Percentiles rank a stretch among this genome's conserved stretches.
Evolutionary conservation across 2,113 vertebrate genomes (phyloP).

Genomic region (Vidua chalybeata): DNA sequence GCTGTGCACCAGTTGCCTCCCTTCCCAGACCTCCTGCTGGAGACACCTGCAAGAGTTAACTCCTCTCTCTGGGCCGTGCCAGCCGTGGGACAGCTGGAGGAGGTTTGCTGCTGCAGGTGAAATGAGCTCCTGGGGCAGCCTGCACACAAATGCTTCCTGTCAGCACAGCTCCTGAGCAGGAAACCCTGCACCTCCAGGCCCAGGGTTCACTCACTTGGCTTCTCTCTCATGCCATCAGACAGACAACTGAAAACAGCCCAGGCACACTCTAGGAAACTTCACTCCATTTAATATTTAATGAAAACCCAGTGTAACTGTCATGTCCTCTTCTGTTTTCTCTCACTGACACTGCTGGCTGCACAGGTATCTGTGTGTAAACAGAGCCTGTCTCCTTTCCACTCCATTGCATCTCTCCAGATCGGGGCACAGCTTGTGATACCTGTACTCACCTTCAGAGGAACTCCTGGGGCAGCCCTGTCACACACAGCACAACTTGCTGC

Average conservation of each 20-base stretch:
- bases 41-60: not conserved
- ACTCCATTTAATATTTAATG: conserved; percentile 64
- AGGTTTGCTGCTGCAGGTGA: not conserved
- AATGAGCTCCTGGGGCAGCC: not conserved
- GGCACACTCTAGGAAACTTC: conserved; percentile 25
- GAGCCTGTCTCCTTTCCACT: conserved; percentile 39
- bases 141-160: not conserved
- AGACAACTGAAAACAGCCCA: conserved; percentile 7
- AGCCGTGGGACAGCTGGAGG: not conserved
- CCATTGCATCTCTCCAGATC: not conserved
- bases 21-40: not conserved
- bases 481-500: not conserved
- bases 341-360: conserved; percentile 25
- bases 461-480: not conserved
- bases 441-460: not conserved
- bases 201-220: not conserved
- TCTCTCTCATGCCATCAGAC: not conserved
- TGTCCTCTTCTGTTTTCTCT: conserved; percentile 54
- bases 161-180: not conserved
- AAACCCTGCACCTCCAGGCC: not conserved
- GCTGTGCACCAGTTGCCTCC: not conserved
- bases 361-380: conserved; percentile 56
- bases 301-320: conserved; percentile 63
- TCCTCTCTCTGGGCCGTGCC: not conserved
- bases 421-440: not conserved